Evolutionary conservation across 2,888 invertebrate species (phyloP).

Genomic region (Chorisops tibialis): DNA sequence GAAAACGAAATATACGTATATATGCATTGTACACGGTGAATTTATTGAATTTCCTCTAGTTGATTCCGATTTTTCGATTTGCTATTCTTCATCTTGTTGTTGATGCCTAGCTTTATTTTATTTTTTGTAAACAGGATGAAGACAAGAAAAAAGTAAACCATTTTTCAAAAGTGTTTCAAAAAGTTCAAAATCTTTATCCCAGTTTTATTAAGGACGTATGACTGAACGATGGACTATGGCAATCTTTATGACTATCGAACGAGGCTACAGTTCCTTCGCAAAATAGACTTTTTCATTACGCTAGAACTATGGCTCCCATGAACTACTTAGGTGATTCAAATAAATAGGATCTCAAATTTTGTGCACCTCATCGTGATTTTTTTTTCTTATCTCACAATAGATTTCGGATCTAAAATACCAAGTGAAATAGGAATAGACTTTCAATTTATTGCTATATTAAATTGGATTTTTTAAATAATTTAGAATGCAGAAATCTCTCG

Average conservation of each 20-base stretch:
- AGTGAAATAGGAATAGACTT: too few species aligned
- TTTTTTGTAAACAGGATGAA: conserved; percentile 16
- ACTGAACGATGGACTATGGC: conserved; percentile 1
- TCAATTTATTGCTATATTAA: too few species aligned
- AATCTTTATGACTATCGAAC: conserved; percentile 12
- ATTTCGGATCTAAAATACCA: too few species aligned
- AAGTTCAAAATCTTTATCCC: conserved; percentile 13
- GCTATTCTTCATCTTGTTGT: background rate
- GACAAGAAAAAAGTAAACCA: conserved; percentile 8
- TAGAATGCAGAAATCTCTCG: too few species aligned
- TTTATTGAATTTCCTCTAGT: conserved; percentile 11
- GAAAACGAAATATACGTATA: conserved; percentile 1
- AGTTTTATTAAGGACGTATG: conserved; percentile 10
- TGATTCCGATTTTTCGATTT: background rate
- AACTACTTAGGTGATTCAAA: too few species aligned
- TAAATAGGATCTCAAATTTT: too few species aligned
- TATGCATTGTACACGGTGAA: background rate
- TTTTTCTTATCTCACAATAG: too few species aligned
- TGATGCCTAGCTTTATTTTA: conserved; percentile 16
- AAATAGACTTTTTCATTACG: conserved; percentile 12
- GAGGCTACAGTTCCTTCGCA: background rate
- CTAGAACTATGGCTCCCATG: background rate
- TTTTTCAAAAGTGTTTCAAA: background rate
- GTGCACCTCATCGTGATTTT: too few species aligned
- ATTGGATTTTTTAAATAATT: too few species aligned